Evolutionary conservation across 2,797 vertebrate species (phyloP).

Genomic region (Sebastes iracundus): DNA sequence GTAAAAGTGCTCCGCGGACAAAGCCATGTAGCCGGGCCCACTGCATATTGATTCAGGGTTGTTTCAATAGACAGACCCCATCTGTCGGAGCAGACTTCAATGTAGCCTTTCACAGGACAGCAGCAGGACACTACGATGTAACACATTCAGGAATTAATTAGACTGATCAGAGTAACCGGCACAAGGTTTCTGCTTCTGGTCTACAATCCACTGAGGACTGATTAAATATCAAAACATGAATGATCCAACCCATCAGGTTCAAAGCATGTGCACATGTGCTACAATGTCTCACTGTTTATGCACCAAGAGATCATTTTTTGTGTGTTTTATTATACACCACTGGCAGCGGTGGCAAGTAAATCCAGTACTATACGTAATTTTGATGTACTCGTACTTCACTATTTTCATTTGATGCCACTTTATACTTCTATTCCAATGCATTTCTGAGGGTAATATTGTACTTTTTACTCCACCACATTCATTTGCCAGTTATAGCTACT

Average conservation of each 20-base stretch:
- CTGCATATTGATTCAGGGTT: slow-evolving; percentile 72
- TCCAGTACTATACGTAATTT: not conserved
- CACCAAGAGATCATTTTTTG: not conserved
- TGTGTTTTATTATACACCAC: not conserved
- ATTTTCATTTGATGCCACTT: not conserved
- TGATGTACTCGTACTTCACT: not conserved
- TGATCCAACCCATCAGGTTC: not conserved
- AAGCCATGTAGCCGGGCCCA: slow-evolving; percentile 56
- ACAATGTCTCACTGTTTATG: not conserved
- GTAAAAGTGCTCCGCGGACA: slow-evolving; percentile 57
- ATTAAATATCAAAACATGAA: not conserved
- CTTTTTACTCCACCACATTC: not conserved
- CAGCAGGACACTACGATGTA: slow-evolving; percentile 70
- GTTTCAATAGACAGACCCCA: slow-evolving; percentile 66
- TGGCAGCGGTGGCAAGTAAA: not conserved
- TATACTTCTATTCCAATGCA: not conserved
- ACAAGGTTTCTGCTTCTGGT: not conserved
- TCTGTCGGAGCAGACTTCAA: slow-evolving; percentile 60
- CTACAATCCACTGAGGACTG: not conserved
- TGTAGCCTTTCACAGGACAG: slow-evolving; percentile 66
- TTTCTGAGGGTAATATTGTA: not conserved
- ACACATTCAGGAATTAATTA: slow-evolving; percentile 69
- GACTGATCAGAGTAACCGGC: slow-evolving; percentile 18
- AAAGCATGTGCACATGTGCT: not conserved
- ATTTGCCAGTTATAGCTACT: not conserved